Evolutionary conservation across 1,140 invertebrate genomes (phyloP).

Genomic region (Diachasmimorpha longicaudata): DNA sequence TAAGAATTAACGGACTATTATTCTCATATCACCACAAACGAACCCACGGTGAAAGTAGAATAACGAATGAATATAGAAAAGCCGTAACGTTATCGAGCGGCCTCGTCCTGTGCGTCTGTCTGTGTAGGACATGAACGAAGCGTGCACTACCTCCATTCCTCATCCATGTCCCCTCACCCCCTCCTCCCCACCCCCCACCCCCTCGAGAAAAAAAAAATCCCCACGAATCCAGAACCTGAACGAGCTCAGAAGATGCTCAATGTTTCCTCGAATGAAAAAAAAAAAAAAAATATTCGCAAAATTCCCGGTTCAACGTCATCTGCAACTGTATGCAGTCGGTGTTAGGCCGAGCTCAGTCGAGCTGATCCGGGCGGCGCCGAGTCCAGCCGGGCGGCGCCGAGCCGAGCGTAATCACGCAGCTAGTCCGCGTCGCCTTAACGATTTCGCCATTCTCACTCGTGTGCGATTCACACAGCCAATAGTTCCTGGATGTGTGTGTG

Average conservation of each 20-base stretch:
- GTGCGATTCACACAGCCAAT: not conserved
- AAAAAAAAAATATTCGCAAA: not conserved
- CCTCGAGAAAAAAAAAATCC: not conserved
- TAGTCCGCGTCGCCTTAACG: conserved; percentile 20
- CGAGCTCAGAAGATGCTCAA: not conserved
- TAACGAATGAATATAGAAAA: not conserved
- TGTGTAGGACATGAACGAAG: not conserved
- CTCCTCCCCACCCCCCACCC: not conserved
- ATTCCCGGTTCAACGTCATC: not conserved
- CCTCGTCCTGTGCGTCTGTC: not conserved
- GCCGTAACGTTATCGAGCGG: not conserved
- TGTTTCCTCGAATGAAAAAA: not conserved
- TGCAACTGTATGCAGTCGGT: not conserved
- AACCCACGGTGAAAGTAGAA: not conserved
- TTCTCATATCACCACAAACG: too few species aligned
- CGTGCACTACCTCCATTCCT: not conserved
- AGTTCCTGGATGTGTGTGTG: not conserved
- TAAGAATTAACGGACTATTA: too few species aligned
- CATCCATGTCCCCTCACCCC: not conserved
- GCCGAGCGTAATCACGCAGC: conserved; percentile 35
- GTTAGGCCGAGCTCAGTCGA: conserved; percentile 28
- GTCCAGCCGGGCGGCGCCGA: conserved; percentile 34
- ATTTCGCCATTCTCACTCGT: conserved; percentile 5
- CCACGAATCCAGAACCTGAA: not conserved
- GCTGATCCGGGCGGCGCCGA: conserved; percentile 31